Percentiles rank a stretch among this genome's conserved stretches.
Conservation (phyloP, 2,797 vertebrate species). For the Onychomys leucogaster region DNA sequence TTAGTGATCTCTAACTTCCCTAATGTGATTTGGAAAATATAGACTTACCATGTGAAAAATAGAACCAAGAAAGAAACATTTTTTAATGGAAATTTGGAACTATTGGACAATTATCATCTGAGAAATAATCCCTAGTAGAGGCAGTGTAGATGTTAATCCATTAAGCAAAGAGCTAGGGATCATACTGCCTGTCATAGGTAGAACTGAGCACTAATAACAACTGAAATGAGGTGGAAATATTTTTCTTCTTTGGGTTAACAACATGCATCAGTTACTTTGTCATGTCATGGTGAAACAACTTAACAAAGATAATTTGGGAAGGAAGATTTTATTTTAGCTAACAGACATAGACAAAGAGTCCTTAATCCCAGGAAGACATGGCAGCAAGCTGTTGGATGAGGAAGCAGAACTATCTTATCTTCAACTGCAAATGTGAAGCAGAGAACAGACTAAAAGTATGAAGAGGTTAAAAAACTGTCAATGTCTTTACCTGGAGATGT, state of each 20-base stretch:
- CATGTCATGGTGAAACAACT: not conserved
- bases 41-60: too few species aligned
- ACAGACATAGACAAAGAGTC: not conserved
- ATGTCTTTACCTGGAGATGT: not conserved
- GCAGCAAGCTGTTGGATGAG: not conserved
- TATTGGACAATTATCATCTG: not conserved
- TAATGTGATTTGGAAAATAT: not conserved
- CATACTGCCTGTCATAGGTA: not conserved
- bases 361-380: not conserved
- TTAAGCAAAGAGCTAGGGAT: not conserved
- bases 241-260: not conserved
- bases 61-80: not conserved
- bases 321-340: not conserved
- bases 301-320: not conserved
- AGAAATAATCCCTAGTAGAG: not conserved
- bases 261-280: not conserved
- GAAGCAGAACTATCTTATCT: too few species aligned
- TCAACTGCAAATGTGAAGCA: not conserved
- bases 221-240: not conserved
- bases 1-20: not conserved
- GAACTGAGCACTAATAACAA: not conserved
- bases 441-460: not conserved
- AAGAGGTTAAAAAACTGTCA: not conserved
- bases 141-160: not conserved
- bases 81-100: not conserved